phyloP scores from a whole-genome alignment of 2,888 invertebrate species.

The Geotrupes spiniger region DNA sequence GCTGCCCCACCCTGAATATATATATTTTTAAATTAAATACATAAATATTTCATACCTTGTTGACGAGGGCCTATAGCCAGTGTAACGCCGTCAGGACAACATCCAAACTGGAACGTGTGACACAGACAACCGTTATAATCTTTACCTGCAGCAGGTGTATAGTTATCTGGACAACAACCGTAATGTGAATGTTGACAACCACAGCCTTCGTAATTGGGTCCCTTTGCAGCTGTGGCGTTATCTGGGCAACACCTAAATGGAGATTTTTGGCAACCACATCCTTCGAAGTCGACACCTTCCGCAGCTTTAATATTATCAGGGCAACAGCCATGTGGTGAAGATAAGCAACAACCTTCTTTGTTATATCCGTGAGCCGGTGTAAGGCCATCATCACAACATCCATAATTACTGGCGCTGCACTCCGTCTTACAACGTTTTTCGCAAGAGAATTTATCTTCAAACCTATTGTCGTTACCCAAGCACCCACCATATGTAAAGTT shows the following conservation, averaged over 20 bases:
- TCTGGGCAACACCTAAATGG: constrained; percentile 86
- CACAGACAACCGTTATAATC: constrained; percentile 81
- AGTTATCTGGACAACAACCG: constrained; percentile 85
- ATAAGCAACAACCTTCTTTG: constrained; percentile 79
- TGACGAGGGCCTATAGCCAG: constrained; percentile 69
- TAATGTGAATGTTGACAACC: constrained; percentile 70
- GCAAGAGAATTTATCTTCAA: constrained; percentile 59
- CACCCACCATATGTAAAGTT: constrained; percentile 87
- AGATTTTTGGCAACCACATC: constrained; percentile 76
- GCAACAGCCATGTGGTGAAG: constrained; percentile 79
- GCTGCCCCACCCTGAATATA: too few relatives aligned
- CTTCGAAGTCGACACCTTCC: constrained; percentile 72
- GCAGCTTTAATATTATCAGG: constrained; percentile 83
- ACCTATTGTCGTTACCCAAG: constrained; percentile 86
- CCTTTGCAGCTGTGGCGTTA: constrained; percentile 73
- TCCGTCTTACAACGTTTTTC: constrained; percentile 67
- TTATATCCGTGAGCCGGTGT: constrained; percentile 84
- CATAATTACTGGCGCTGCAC: constrained; percentile 68
- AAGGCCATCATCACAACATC: constrained; percentile 83
- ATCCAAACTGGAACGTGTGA: constrained; percentile 84
- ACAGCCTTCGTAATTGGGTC: constrained; percentile 76
- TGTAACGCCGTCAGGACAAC: constrained; percentile 81
- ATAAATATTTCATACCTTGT: constrained; percentile 58
- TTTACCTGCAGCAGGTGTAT: constrained; percentile 71
- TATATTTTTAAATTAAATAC: too few relatives aligned